Evolutionary conservation across 2,888 invertebrate species (phyloP), one percentile per base, ranked within the genome.

Genomic region (Conus canariensis): DNA sequence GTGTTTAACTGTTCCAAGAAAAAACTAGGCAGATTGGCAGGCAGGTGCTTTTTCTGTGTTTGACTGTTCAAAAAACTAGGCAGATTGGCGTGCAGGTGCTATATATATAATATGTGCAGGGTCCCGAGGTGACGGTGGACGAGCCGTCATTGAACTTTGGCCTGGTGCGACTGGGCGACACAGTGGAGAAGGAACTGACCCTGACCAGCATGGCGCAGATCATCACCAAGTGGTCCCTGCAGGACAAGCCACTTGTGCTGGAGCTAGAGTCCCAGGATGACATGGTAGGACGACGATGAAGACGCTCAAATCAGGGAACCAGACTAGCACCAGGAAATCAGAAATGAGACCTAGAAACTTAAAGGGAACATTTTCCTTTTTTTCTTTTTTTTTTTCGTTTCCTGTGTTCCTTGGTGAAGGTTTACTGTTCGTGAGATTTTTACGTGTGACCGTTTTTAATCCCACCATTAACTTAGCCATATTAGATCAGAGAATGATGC

Each of bases 111-210:
- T 80, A 56, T 82, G 45, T 45, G 56, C 91, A 96, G 96, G 96
- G 96, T 9, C 96, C 96, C 58, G 96, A 96, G 89, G 91, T 96
- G 16, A 90, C 88, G 1, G 93, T 96, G 30, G 95, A 95, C 87
- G 93, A 95, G 60, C 94, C 96, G 9, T 95, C 95, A 87, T 89
- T 96, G 22, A 95, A 96, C 93, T 96, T 96, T 94, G 96, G 96
- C 59, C 93, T 96, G 67, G 95, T 96, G 45, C 92, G 95, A 45
- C 91, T 96, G 16, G 96, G 96, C 16, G 92, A 95, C 85, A 92
- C 92, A 0, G 94, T 92, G 19, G 91, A 90, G 88, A 93, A 91
- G 88, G 91, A 93, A 83, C 91, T 96, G n/a, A 94, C 94, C 22
- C 90, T 96, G 16, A 92, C 92, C 70, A 96, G 96, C 92, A 92